phyloP scores from a whole-genome alignment of 2,888 invertebrate genomes.

The Polymixis lichenea region DNA sequence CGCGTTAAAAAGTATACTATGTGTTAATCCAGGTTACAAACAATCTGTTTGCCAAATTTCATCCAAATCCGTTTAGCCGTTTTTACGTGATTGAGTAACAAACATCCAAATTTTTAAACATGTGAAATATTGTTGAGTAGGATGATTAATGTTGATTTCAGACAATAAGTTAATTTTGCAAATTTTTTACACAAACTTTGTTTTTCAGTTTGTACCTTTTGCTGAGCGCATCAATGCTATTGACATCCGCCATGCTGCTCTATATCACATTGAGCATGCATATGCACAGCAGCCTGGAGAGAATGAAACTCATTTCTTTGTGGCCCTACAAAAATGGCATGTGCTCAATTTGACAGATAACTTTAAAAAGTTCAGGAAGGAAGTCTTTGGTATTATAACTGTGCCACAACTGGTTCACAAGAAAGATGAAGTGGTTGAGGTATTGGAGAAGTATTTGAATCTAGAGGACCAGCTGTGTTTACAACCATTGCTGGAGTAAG shows the following conservation, averaged over 20 bases:
- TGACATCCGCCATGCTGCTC: slow-evolving; percentile 94
- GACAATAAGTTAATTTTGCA: background rate
- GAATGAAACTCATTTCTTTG: slow-evolving; percentile 94
- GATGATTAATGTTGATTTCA: too few species aligned
- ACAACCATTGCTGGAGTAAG: slow-evolving; percentile 96
- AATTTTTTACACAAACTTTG: background rate
- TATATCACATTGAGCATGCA: slow-evolving; percentile 95
- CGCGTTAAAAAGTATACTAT: too few species aligned
- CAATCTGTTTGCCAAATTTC: too few species aligned
- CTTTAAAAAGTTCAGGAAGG: slow-evolving; percentile 94
- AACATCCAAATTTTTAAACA: too few species aligned
- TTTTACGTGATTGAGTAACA: too few species aligned
- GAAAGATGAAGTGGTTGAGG: slow-evolving; percentile 94
- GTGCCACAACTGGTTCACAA: slow-evolving; percentile 96
- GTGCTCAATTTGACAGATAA: slow-evolving; percentile 96
- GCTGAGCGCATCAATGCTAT: slow-evolving; percentile 96
- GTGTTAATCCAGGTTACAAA: too few species aligned
- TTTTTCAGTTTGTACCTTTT: slow-evolving; percentile 95
- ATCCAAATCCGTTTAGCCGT: too few species aligned
- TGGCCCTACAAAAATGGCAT: slow-evolving; percentile 96
- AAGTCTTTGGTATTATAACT: slow-evolving; percentile 94
- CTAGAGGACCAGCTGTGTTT: slow-evolving; percentile 93
- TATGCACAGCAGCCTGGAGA: slow-evolving; percentile 93
- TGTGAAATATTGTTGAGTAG: too few species aligned
- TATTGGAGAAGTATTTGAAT: slow-evolving; percentile 93